These are phyloP conservation scores for Eustalomyia histrio DNA, from an alignment of 2,888 invertebrate genomes.

Conservation along the genomic window DNA sequence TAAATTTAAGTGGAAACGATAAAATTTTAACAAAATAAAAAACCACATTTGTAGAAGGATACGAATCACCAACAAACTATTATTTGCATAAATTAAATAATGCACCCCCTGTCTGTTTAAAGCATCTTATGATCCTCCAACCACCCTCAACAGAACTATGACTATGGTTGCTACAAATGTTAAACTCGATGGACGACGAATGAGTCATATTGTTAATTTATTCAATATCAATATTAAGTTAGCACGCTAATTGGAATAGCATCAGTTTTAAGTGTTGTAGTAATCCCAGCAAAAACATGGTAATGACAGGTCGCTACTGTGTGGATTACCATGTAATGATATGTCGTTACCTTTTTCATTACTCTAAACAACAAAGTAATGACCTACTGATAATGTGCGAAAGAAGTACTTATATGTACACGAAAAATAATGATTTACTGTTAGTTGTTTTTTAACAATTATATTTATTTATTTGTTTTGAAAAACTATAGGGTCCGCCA, in stretches of 20 bases:
- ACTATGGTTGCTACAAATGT: background rate
- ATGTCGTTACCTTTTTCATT: too few species aligned
- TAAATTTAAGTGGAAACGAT: constrained; percentile 78
- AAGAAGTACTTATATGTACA: too few species aligned
- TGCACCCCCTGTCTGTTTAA: constrained; percentile 16
- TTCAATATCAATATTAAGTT: constrained; percentile 43
- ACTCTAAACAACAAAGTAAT: too few species aligned
- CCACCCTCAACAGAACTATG: constrained; percentile 43
- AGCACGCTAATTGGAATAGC: constrained; percentile 67
- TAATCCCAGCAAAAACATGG: too few species aligned
- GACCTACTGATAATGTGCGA: too few species aligned
- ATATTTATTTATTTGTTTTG: too few species aligned
- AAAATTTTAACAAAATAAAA: constrained; percentile 69
- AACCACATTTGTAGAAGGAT: constrained; percentile 55
- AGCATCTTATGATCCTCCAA: constrained; percentile 51
- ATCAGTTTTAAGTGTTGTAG: constrained; percentile 49
- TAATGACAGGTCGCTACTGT: too few species aligned
- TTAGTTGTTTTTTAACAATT: too few species aligned
- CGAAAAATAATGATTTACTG: too few species aligned
- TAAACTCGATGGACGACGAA: constrained; percentile 19
- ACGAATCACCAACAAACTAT: constrained; percentile 42
- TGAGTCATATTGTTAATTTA: constrained; percentile 63
- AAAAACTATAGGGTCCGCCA: too few species aligned
- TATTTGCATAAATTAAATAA: constrained; percentile 75
- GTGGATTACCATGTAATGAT: too few species aligned